Percentiles rank a stretch among this genome's conserved stretches.
These are phyloP conservation scores for Brassicogethes aeneus DNA, from an alignment of 2,888 invertebrate species.

Conservation along the genomic window DNA sequence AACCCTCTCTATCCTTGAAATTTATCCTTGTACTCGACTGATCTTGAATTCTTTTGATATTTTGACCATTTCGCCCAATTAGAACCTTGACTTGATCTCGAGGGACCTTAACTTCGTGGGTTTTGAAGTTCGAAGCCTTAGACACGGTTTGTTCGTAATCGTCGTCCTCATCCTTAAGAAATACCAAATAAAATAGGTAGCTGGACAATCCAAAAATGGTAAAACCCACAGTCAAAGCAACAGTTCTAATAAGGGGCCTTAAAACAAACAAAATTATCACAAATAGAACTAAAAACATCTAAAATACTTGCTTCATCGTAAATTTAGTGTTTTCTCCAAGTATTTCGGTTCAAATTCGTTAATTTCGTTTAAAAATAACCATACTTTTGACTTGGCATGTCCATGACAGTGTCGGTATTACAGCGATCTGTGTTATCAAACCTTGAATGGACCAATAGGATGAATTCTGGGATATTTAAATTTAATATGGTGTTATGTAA, in stretches of 20 bases:
- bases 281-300: too few relatives aligned
- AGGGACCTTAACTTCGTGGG: conserved; percentile 51
- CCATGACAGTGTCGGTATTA: too few relatives aligned
- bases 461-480: neutral
- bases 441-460: neutral
- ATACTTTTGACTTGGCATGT: too few relatives aligned
- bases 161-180: conserved; percentile 51
- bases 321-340: too few relatives aligned
- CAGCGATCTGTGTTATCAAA: neutral
- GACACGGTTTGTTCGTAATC: conserved; percentile 30
- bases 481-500: neutral
- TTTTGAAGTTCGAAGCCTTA: conserved; percentile 37
- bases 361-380: too few relatives aligned
- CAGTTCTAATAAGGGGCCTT: too few relatives aligned
- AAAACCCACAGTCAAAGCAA: too few relatives aligned
- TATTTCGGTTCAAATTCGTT: too few relatives aligned
- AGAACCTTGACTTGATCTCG: conserved; percentile 56
- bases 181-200: conserved; percentile 58
- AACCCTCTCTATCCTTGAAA: conserved; percentile 48
- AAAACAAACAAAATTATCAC: too few relatives aligned
- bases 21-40: conserved; percentile 57
- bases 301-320: too few relatives aligned
- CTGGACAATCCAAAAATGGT: conserved; percentile 62
- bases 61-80: conserved; percentile 68
- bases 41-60: conserved; percentile 66